Evolutionary conservation across 2,888 invertebrate species (phyloP), one percentile per base, ranked within the genome.

Genomic region (Parapristionchus giblindavisi): DNA sequence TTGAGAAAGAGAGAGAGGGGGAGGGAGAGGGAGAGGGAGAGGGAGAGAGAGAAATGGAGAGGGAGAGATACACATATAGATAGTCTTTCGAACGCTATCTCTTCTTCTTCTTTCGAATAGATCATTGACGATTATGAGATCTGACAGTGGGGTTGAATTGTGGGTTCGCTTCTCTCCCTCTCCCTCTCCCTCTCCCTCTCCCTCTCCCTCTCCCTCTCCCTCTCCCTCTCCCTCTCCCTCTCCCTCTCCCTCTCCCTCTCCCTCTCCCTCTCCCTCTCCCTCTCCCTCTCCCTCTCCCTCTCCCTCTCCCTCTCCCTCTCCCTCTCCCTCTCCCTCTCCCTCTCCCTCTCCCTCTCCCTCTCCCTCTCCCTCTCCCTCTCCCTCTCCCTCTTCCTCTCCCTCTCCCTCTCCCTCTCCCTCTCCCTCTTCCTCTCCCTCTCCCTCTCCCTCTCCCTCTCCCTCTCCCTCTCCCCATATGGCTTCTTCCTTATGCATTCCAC

Each of bases 61-160:
- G n/a, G n/a, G n/a, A n/a, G n/a, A n/a, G n/a, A n/a, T n/a, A n/a
- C n/a, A n/a, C n/a, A n/a, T n/a, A n/a, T n/a, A n/a, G n/a, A n/a
- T n/a, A n/a, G 14, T 51, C n/a, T 17, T 51, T 51, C 51, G 51
- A 17, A 51, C 14, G n/a, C n/a, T 17, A 17, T 51, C 51, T 51
- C n/a, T 17, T 17, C 51, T 51, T 17, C n/a, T 51, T 51, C n/a
- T 51, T 51, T 51, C 51, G 51, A 14, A 14, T 51, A 17, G 51
- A 51, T 51, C 51, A 51, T 58, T 71, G 58, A 71, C 52, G 68
- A 51, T 52, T 68, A 68, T 68, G 52, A 34, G 68, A 36, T 34
- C 34, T 68, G 68, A 68, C 68, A 68, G 68, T 40, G 32, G 24
- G 63, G 38, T 34, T 65, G 63, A 65, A n/a, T 65, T 65, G 63